A percentile compares a stretch with the other conserved stretches of the same genome.
Conservation (phyloP, 2,888 invertebrate species). For the Lithophane socia region DNA sequence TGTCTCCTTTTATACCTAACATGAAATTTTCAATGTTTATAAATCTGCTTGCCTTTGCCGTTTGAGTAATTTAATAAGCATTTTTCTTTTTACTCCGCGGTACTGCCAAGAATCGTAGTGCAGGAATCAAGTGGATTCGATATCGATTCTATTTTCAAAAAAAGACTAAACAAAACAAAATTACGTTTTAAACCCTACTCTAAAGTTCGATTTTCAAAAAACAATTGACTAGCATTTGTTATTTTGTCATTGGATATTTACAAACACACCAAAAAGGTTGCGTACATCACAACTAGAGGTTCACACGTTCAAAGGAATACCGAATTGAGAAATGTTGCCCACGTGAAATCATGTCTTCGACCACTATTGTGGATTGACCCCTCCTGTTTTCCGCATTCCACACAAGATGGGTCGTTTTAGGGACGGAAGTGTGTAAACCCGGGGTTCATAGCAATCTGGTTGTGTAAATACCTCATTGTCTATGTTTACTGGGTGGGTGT, state of each 20-base stretch:
- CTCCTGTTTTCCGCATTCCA: slow-evolving; percentile 66
- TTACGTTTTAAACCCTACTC: neutral
- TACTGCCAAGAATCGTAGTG: neutral
- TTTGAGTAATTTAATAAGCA: neutral
- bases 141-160: neutral
- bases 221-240: neutral
- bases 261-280: slow-evolving; percentile 43
- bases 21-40: slow-evolving; percentile 1
- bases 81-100: neutral
- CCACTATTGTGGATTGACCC: slow-evolving; percentile 62
- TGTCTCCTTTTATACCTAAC: no score
- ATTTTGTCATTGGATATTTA: slow-evolving; percentile 24
- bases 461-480: slow-evolving; percentile 80
- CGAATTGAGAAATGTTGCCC: slow-evolving; percentile 78
- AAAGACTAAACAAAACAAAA: neutral
- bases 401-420: slow-evolving; percentile 56
- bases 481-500: slow-evolving; percentile 81
- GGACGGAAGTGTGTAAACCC: slow-evolving; percentile 62
- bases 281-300: slow-evolving; percentile 60
- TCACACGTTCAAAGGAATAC: slow-evolving; percentile 77
- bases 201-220: slow-evolving; percentile 19
- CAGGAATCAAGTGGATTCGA: neutral
- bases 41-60: neutral
- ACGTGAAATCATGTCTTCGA: slow-evolving; percentile 72
- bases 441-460: slow-evolving; percentile 73